These are phyloP conservation scores for Sminthopsis crassicaudata DNA, from an alignment of 2,113 vertebrate genomes.

Conservation along the genomic window DNA sequence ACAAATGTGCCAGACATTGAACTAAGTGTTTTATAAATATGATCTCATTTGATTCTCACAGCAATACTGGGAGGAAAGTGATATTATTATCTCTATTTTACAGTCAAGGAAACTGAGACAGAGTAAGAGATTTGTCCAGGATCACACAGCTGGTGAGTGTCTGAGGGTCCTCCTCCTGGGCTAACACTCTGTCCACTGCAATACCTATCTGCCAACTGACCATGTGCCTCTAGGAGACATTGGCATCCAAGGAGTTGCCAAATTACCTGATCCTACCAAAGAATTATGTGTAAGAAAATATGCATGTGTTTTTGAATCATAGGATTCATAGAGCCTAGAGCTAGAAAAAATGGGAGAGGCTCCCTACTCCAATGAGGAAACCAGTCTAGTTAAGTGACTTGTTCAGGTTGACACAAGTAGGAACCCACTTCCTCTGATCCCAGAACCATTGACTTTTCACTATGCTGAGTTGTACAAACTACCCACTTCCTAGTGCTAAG, in stretches of 20 bases:
- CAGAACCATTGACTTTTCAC: neutral
- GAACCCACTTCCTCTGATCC: neutral
- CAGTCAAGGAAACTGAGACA: neutral
- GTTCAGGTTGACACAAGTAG: neutral
- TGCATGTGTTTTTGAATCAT: neutral
- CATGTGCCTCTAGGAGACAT: neutral
- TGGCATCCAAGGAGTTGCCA: neutral
- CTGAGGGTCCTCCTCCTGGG: neutral
- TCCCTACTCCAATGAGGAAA: neutral
- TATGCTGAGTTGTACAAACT: neutral
- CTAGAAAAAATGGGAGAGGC: neutral
- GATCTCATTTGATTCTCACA: neutral
- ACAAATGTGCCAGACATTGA: neutral
- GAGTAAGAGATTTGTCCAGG: neutral
- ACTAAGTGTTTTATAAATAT: neutral
- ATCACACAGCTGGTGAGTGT: neutral
- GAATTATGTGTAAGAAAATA: neutral
- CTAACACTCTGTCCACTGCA: neutral
- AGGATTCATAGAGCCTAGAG: neutral
- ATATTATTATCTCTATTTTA: neutral
- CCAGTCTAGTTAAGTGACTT: neutral
- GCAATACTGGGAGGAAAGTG: too few relatives aligned
- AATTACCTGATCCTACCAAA: neutral
- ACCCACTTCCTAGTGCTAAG: neutral
- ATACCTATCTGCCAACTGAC: neutral